A percentile compares a stretch with the other conserved stretches of the same genome.
phyloP scores from a whole-genome alignment of 2,797 vertebrate species.

The Chelmon rostratus region DNA sequence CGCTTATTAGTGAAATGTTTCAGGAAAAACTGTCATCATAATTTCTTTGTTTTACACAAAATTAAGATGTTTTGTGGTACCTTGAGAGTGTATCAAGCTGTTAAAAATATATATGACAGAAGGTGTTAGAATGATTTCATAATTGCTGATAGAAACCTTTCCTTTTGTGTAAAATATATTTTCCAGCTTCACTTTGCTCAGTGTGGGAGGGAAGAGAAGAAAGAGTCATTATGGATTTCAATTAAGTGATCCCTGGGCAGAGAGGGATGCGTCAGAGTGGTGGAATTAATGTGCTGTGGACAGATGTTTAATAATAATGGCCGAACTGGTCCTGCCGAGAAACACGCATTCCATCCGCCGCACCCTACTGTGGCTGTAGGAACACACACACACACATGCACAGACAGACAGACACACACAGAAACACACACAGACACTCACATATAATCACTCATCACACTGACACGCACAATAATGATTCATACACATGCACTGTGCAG shows the following conservation, averaged over 20 bases:
- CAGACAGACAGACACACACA: slow-evolving; percentile 35
- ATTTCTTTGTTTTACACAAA: neutral
- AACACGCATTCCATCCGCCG: slow-evolving; percentile 75
- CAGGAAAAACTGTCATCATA: neutral
- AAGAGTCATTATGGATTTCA: slow-evolving; percentile 87
- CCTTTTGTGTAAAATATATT: slow-evolving; percentile 44
- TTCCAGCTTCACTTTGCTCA: slow-evolving; percentile 66
- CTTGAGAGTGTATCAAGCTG: neutral
- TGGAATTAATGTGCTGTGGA: slow-evolving; percentile 82
- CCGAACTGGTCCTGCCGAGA: slow-evolving; percentile 79
- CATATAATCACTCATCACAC: slow-evolving; percentile 72
- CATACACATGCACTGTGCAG: slow-evolving; percentile 61
- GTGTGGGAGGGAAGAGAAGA: slow-evolving; percentile 74
- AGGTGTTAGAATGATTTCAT: neutral
- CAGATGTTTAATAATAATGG: slow-evolving; percentile 87
- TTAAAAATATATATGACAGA: neutral
- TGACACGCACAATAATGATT: slow-evolving; percentile 72
- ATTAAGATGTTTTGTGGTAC: neutral
- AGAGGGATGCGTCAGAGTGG: slow-evolving; percentile 80
- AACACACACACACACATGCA: slow-evolving; percentile 56
- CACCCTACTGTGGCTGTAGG: slow-evolving; percentile 66
- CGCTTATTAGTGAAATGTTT: neutral
- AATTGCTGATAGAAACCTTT: slow-evolving; percentile 22
- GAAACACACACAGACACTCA: slow-evolving; percentile 40
- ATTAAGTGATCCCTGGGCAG: slow-evolving; percentile 83